A percentile compares a stretch with the other conserved stretches of the same genome.
Conservation (phyloP, 2,113 vertebrate species). For the Vimba vimba region DNA sequence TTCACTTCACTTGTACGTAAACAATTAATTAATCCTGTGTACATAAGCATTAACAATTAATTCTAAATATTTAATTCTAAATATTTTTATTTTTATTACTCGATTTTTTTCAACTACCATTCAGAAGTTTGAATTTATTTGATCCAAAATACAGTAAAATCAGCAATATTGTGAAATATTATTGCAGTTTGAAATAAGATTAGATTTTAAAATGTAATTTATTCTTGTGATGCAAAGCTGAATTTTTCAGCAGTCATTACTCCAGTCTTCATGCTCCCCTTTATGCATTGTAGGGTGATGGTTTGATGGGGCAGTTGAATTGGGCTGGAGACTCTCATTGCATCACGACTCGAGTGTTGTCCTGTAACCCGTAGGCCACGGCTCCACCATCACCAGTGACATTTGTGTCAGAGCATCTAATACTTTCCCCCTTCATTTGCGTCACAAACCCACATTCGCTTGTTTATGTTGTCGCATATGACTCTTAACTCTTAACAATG, state of each 20-base stretch:
- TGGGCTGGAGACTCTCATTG: neutral
- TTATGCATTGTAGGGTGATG: too few species aligned
- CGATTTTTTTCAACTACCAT: too few species aligned
- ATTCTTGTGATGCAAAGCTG: neutral
- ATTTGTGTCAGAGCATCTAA: neutral
- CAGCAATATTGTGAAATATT: neutral
- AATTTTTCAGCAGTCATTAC: neutral
- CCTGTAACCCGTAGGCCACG: neutral
- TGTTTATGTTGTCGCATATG: constrained; percentile 9
- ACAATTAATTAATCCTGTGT: neutral
- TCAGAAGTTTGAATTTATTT: neutral
- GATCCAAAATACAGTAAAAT: neutral
- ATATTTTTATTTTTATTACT: too few species aligned
- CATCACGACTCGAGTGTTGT: neutral
- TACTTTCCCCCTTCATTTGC: neutral
- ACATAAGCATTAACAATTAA: too few species aligned
- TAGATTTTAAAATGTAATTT: neutral
- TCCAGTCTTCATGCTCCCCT: too few species aligned
- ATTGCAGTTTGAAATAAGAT: neutral
- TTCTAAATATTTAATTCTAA: too few species aligned
- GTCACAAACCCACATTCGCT: neutral
- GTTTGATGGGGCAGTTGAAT: neutral
- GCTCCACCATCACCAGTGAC: neutral
- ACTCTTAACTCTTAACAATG: constrained; percentile 10
- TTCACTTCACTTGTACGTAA: neutral